Evolutionary conservation across 2,888 invertebrate species (phyloP).

Genomic region (Pristionchus exspectatus): DNA sequence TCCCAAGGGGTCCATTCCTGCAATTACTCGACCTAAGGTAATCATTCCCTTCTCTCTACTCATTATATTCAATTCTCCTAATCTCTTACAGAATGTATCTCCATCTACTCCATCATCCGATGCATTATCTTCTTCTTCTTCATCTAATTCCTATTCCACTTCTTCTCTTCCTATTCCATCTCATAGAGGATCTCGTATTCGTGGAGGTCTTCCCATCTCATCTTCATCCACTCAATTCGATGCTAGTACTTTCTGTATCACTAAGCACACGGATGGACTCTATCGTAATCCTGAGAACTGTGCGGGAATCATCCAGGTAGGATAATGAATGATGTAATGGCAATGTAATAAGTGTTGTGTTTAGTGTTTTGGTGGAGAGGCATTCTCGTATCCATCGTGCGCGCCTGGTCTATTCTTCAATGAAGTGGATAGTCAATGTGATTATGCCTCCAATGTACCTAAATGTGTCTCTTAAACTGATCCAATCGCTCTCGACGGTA

Average conservation of each 20-base stretch:
- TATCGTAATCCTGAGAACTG: constrained; percentile 72
- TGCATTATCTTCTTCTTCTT: no score
- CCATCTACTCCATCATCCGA: background rate
- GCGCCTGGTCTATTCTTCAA: constrained; percentile 71
- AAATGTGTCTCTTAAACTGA: constrained; percentile 58
- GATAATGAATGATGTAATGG: constrained; percentile 5
- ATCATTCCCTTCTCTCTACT: background rate
- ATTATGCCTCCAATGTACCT: constrained; percentile 70
- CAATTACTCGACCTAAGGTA: constrained; percentile 46
- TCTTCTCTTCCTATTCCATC: background rate
- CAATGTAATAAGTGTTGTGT: constrained; percentile 44
- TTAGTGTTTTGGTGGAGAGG: constrained; percentile 70
- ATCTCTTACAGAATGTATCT: background rate
- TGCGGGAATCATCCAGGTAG: constrained; percentile 64
- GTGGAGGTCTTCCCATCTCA: background rate
- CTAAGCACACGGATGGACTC: constrained; percentile 63
- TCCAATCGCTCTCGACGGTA: constrained; percentile 39
- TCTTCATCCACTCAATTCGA: constrained; percentile 1
- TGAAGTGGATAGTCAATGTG: constrained; percentile 68
- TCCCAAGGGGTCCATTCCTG: background rate
- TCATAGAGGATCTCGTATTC: constrained; percentile 11
- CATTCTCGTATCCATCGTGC: constrained; percentile 72
- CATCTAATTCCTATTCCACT: background rate
- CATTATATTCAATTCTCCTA: background rate
- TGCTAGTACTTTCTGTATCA: constrained; percentile 21